phyloP scores from a whole-genome alignment of 2,888 invertebrate genomes.

The Dynastes maya region DNA sequence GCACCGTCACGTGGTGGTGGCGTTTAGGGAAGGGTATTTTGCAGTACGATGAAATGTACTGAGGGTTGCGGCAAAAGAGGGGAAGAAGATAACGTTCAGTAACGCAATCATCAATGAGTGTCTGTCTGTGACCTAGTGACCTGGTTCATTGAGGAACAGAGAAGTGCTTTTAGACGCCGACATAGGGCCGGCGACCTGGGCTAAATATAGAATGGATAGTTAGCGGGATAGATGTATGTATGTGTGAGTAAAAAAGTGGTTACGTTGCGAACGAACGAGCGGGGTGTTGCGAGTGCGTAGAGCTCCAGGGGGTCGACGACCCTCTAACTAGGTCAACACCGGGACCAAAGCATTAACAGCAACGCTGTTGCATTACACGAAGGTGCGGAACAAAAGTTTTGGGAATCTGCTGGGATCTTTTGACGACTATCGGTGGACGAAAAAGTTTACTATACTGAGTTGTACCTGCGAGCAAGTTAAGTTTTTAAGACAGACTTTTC shows the following conservation, averaged over 20 bases:
- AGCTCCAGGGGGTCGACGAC: constrained; percentile 31
- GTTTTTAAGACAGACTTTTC: no score
- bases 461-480: no score
- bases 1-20: neutral
- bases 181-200: constrained; percentile 45
- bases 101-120: constrained; percentile 59
- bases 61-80: constrained; percentile 28
- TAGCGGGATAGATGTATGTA: neutral
- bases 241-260: neutral
- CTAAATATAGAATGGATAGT: constrained; percentile 51
- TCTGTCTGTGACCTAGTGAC: constrained; percentile 60
- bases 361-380: constrained; percentile 7
- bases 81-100: constrained; percentile 46
- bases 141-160: constrained; percentile 55
- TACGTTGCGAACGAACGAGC: neutral
- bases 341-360: constrained; percentile 24
- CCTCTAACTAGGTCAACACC: constrained; percentile 48
- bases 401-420: neutral
- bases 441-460: neutral
- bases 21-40: constrained; percentile 14
- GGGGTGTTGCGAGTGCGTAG: neutral
- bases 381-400: neutral
- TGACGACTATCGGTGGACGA: neutral
- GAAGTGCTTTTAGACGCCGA: constrained; percentile 38
- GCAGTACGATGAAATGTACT: constrained; percentile 39